These are phyloP conservation scores for Echiichthys vipera DNA, from an alignment of 2,797 vertebrate species.

Conservation along the genomic window DNA sequence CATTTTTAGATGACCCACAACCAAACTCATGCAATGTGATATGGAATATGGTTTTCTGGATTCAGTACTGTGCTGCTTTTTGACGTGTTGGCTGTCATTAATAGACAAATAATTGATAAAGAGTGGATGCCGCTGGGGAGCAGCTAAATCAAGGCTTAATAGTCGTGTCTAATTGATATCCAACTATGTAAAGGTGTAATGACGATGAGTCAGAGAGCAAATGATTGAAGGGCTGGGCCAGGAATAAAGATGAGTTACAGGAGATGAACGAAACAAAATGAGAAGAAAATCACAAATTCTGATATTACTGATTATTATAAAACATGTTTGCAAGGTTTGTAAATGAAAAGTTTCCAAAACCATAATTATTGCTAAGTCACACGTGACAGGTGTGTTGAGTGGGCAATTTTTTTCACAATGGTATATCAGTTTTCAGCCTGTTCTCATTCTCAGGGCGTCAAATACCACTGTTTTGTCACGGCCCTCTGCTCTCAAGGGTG, in stretches of 20 bases:
- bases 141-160: background rate
- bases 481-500: too few species aligned
- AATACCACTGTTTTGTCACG: too few species aligned
- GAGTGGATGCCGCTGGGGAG: background rate
- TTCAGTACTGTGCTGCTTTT: background rate
- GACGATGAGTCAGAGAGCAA: background rate
- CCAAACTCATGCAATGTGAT: background rate
- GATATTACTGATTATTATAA: background rate
- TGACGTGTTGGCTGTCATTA: background rate
- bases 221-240: background rate
- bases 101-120: background rate
- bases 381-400: background rate
- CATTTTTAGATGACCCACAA: background rate
- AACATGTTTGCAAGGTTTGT: background rate
- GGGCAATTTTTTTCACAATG: background rate
- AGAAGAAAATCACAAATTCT: background rate
- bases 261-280: background rate
- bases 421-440: background rate
- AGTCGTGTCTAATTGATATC: background rate
- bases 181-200: slow-evolving; percentile 1
- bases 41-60: background rate
- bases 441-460: too few species aligned
- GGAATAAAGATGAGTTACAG: background rate
- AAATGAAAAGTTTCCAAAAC: background rate
- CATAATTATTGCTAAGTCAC: background rate